These are phyloP conservation scores for Crocallis elinguaria DNA, from an alignment of 2,888 invertebrate species.

Conservation along the genomic window DNA sequence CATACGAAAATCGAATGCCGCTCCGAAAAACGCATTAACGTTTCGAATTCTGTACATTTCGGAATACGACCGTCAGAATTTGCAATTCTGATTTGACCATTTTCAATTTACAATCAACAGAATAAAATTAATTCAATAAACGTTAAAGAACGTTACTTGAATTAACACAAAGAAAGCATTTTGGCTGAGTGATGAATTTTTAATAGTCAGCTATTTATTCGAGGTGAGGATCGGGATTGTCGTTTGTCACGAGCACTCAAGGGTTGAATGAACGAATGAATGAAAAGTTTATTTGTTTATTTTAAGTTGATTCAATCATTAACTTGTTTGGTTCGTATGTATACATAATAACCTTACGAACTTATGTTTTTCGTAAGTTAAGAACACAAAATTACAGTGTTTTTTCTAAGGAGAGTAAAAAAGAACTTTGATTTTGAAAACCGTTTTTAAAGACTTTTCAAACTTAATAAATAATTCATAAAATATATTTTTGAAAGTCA, in stretches of 20 bases:
- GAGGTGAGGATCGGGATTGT: constrained; percentile 11
- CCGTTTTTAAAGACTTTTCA: too few relatives aligned
- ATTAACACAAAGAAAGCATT: constrained; percentile 55
- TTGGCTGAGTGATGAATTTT: constrained; percentile 54
- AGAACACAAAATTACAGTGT: too few relatives aligned
- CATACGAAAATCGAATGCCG: constrained; percentile 49
- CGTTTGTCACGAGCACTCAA: constrained; percentile 2
- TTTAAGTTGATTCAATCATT: too few relatives aligned
- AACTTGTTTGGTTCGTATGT: too few relatives aligned
- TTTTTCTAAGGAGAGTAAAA: too few relatives aligned
- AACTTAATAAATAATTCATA: too few relatives aligned
- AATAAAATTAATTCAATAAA: constrained; percentile 76
- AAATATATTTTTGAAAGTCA: too few relatives aligned
- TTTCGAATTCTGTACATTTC: constrained; percentile 32
- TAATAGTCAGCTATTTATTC: constrained; percentile 48
- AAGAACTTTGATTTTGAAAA: too few relatives aligned
- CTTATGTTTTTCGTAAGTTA: too few relatives aligned
- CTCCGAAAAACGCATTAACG: constrained; percentile 33
- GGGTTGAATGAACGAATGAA: not conserved
- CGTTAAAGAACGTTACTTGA: constrained; percentile 63
- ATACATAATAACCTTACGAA: too few relatives aligned
- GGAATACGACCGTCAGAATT: constrained; percentile 49
- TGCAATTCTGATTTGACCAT: constrained; percentile 72
- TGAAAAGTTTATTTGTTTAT: not conserved
- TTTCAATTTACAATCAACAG: constrained; percentile 80